Evolutionary conservation across 2,888 invertebrate genomes (phyloP), one percentile per base, ranked within the genome.

Genomic region (Gasteruption jaculator): DNA sequence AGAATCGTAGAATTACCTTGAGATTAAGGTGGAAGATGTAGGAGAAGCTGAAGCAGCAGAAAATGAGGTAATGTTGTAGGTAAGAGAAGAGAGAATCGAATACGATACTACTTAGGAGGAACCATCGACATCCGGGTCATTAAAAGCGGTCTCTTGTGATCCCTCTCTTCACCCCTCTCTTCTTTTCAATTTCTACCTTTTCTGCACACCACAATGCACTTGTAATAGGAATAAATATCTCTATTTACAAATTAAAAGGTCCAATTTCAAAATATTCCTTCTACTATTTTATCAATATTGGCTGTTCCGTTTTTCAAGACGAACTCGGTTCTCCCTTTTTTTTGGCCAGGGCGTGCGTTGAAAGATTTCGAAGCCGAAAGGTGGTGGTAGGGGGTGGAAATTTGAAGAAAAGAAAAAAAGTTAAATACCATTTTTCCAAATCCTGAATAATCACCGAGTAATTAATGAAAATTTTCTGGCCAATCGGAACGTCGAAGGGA

Each of bases 221-320:
- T 41, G 43, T 52, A 53, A 52, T 56, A 53, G 53, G 52, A 61
- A 62, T 61, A 60, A 61, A 63, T 56, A 56, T 36, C 55, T 60
- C 56, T 64, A 62, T 64, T 64, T 64, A 63, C 58, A 52, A 65
- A 64, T 64, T 63, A 61, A 60, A 60, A 54, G 55, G 58, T 65
- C 60, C 38, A 43, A 61, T 64, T 64, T 65, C 63, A 62, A 60
- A 65, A 62, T 65, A 64, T 56, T 58, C 59, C 60, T 52, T 47
- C 50, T 44, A 38, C 36, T 60, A 54, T 60, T 58, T 59, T 50
- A 58, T 59, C 61, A 63, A 64, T 65, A 65, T 64, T 64, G 54
- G 55, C 59, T 50, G 51, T 43, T 33, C 36, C 45, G 18, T 27
- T 25, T 6, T 12, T 26, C 4, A 26, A 12, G n/a, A 26, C 8